phyloP scores from a whole-genome alignment of 2,888 invertebrate genomes.

The Rhagonycha fulva region DNA sequence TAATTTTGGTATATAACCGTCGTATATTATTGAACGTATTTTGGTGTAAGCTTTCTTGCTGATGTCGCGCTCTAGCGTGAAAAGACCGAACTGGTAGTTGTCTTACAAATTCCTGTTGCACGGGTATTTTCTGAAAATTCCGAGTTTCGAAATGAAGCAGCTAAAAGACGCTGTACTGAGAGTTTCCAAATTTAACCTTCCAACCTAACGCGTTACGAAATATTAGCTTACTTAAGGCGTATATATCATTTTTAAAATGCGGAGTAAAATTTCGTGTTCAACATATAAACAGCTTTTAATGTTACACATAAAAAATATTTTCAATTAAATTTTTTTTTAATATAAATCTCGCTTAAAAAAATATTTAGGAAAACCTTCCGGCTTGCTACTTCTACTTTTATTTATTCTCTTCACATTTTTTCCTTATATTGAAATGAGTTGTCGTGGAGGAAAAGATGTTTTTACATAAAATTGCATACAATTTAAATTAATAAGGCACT shows the following conservation, averaged over 20 bases:
- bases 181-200: neutral
- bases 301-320: neutral
- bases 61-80: constrained; percentile 6
- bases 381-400: neutral
- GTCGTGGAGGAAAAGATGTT: neutral
- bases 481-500: neutral
- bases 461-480: neutral
- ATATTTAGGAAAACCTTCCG: constrained; percentile 2
- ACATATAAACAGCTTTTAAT: constrained; percentile 5
- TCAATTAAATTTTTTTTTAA: neutral
- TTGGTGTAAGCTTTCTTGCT: neutral
- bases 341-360: neutral
- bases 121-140: neutral
- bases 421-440: neutral
- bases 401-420: constrained; percentile 5
- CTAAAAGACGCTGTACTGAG: constrained; percentile 10
- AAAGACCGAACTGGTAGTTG: neutral
- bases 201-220: neutral
- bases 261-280: constrained; percentile 6
- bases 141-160: neutral
- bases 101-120: neutral
- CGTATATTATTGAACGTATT: neutral
- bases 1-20: neutral
- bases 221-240: neutral
- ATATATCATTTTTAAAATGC: constrained; percentile 1